These are phyloP conservation scores for Sula dactylatra DNA, from an alignment of 2,113 vertebrate species.

Conservation along the genomic window DNA sequence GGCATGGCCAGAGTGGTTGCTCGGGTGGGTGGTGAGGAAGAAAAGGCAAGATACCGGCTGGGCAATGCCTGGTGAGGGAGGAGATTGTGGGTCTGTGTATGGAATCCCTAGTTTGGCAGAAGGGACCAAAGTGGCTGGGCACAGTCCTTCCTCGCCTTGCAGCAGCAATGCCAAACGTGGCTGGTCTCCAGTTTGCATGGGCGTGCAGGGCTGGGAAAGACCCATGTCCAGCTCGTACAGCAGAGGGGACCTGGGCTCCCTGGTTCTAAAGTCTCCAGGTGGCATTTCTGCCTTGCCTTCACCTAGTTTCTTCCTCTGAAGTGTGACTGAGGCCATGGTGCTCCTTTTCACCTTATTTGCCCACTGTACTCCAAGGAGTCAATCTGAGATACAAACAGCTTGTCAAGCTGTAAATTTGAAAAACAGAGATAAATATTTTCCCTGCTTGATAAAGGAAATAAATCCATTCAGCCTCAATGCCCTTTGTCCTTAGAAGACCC, in stretches of 20 bases:
- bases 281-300: neutral
- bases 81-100: neutral
- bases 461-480: neutral
- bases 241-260: neutral
- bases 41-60: neutral
- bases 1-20: neutral
- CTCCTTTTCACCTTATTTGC: neutral
- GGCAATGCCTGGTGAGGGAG: neutral
- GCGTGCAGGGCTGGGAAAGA: fast-evolving
- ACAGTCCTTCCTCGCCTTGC: neutral
- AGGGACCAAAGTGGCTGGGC: neutral
- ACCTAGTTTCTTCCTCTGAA: neutral
- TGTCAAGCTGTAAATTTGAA: neutral
- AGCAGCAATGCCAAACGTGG: fast-evolving
- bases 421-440: neutral
- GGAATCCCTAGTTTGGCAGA: neutral
- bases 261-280: neutral
- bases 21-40: neutral
- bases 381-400: neutral
- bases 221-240: neutral
- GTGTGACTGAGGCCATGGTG: neutral
- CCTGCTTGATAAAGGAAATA: conserved; percentile 8
- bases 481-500: neutral
- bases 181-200: fast-evolving
- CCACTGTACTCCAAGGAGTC: neutral